phyloP scores from a whole-genome alignment of 2,797 vertebrate species.

The Salmo trutta region DNA sequence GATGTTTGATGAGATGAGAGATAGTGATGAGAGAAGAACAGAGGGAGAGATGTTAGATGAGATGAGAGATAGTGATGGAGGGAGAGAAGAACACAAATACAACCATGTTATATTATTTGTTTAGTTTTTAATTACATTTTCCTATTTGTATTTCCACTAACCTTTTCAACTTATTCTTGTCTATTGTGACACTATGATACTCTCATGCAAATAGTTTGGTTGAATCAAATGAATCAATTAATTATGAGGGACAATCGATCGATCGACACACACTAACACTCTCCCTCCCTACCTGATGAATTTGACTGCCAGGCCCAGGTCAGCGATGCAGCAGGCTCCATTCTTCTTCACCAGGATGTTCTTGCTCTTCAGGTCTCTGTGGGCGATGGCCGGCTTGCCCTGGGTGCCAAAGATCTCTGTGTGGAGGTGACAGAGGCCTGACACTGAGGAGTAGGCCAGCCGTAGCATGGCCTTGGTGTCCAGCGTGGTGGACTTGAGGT shows the following conservation, averaged over 20 bases:
- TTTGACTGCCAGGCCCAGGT: slow-evolving; percentile 93
- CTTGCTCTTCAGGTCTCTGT: slow-evolving; percentile 97
- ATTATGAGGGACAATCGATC: neutral
- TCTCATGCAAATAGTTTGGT: neutral
- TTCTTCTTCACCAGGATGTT: slow-evolving; percentile 97
- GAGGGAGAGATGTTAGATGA: neutral
- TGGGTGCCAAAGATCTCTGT: slow-evolving; percentile 97
- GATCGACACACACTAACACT: neutral
- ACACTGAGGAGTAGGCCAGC: slow-evolving; percentile 90
- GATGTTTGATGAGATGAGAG: no score
- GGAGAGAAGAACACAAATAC: neutral
- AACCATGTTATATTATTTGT: no score
- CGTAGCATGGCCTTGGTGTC: slow-evolving; percentile 90
- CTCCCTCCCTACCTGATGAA: slow-evolving; percentile 85
- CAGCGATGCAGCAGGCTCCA: slow-evolving; percentile 94
- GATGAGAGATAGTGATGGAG: no score
- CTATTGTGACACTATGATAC: no score
- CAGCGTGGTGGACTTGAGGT: slow-evolving; percentile 92
- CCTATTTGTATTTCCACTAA: no score
- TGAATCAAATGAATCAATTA: neutral
- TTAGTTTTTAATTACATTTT: no score
- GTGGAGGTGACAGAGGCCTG: slow-evolving; percentile 93
- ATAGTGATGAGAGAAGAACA: no score
- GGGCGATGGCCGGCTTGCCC: slow-evolving; percentile 95
- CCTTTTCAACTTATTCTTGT: no score